A percentile compares a stretch with the other conserved stretches of the same genome.
phyloP scores from a whole-genome alignment of 2,113 vertebrate species.

The Macquaria australasica region DNA sequence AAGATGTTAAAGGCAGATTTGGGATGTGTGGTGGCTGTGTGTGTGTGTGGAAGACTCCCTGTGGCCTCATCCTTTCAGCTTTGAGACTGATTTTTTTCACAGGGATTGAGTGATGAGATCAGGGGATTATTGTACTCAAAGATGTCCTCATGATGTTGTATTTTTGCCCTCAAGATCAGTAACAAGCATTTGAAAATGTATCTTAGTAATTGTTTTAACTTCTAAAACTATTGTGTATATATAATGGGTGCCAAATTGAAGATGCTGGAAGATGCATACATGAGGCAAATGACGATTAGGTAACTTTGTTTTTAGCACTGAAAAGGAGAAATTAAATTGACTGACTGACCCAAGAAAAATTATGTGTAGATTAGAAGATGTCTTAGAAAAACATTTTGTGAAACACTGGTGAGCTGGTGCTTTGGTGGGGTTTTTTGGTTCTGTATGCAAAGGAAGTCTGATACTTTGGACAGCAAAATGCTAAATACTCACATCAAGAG shows the following conservation, averaged over 20 bases:
- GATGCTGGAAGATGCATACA: neutral
- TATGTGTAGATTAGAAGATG: neutral
- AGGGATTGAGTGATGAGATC: conserved; percentile 10
- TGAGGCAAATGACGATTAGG: neutral
- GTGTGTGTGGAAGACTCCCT: conserved; percentile 51
- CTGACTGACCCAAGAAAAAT: neutral
- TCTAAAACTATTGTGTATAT: neutral
- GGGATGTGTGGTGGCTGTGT: conserved; percentile 40
- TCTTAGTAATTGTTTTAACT: conserved; percentile 2
- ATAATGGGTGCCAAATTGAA: neutral
- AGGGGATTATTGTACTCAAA: conserved; percentile 8
- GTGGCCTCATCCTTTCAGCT: conserved; percentile 45
- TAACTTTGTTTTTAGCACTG: neutral
- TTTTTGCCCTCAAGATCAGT: neutral
- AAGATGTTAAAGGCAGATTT: conserved; percentile 58
- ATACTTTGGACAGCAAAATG: neutral
- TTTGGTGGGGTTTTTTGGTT: neutral
- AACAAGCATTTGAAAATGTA: neutral
- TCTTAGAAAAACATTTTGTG: neutral
- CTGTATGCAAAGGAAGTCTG: conserved; percentile 8
- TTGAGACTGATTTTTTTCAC: conserved; percentile 8
- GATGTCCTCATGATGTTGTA: neutral
- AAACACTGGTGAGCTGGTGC: neutral
- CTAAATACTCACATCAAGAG: conserved; percentile 93
- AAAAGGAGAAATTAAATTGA: neutral